Conservation (phyloP, 2,113 vertebrate genomes). For the Columba livia region DNA sequence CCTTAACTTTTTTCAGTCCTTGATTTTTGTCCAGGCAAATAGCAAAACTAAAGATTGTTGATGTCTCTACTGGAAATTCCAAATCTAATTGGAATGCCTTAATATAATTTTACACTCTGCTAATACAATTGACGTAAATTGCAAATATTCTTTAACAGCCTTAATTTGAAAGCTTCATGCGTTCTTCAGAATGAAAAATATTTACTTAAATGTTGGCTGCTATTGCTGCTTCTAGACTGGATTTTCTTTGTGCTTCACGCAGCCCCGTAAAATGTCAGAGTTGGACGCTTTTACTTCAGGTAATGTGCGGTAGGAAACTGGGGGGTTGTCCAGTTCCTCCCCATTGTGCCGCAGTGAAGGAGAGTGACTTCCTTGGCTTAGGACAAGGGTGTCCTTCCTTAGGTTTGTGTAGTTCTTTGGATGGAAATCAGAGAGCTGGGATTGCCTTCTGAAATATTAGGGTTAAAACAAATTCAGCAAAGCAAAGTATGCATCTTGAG, state of each 20-base stretch:
- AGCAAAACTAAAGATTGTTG: not conserved
- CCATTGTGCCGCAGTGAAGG: accelerated
- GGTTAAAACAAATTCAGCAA: not conserved
- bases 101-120: not conserved
- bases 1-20: not conserved
- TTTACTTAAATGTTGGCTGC: not conserved
- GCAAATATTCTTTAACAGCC: not conserved
- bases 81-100: not conserved
- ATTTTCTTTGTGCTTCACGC: not conserved
- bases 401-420: not conserved
- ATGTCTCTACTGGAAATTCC: not conserved
- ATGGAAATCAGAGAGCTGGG: not conserved
- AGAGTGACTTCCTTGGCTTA: not conserved
- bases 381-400: not conserved
- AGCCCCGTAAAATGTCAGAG: not conserved
- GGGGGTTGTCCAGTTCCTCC: not conserved
- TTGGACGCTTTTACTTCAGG: not conserved
- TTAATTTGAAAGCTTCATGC: not conserved
- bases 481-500: not conserved
- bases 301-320: not conserved
- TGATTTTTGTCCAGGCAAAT: not conserved
- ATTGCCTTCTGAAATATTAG: not conserved
- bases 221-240: not conserved
- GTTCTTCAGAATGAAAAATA: not conserved
- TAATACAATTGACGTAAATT: not conserved